Evolutionary conservation across 2,888 invertebrate genomes (phyloP).

Genomic region (Mythimna loreyi): DNA sequence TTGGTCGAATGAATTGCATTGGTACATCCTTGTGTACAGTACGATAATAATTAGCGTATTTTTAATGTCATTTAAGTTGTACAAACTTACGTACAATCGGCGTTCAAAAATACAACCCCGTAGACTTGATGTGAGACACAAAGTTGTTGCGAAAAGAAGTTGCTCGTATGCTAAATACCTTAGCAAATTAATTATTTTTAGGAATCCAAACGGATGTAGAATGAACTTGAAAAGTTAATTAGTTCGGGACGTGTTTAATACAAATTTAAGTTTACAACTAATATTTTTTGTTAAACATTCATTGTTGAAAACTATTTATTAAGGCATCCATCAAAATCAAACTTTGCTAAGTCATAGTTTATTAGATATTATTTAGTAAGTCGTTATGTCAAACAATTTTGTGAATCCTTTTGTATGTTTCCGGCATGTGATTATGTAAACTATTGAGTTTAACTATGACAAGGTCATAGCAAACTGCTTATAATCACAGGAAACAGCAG

Average conservation of each 20-base stretch:
- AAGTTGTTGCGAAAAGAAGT: no score
- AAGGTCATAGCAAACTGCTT: neutral
- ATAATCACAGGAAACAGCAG: no score
- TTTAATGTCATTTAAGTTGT: no score
- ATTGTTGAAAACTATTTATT: constrained; percentile 24
- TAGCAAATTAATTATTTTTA: constrained; percentile 25
- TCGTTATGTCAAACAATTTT: neutral
- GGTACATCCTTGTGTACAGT: no score
- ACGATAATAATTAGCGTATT: no score
- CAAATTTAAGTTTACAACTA: neutral
- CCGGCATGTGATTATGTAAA: neutral
- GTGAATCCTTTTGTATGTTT: constrained; percentile 6
- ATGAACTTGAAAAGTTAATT: constrained; percentile 35
- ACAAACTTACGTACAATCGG: no score
- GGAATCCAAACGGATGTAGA: constrained; percentile 21
- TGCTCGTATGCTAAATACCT: neutral
- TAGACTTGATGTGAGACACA: no score
- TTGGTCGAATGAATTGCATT: no score
- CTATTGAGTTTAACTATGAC: neutral
- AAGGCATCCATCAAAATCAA: constrained; percentile 48
- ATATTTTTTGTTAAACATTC: constrained; percentile 31
- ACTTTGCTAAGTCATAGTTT: constrained; percentile 1
- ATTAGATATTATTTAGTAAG: constrained; percentile 7
- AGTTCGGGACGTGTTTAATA: neutral
- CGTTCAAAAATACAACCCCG: no score